Percentiles rank a stretch among this genome's conserved stretches.
Evolutionary conservation across 2,113 vertebrate species (phyloP).

Genomic region (Isichthys henryi): DNA sequence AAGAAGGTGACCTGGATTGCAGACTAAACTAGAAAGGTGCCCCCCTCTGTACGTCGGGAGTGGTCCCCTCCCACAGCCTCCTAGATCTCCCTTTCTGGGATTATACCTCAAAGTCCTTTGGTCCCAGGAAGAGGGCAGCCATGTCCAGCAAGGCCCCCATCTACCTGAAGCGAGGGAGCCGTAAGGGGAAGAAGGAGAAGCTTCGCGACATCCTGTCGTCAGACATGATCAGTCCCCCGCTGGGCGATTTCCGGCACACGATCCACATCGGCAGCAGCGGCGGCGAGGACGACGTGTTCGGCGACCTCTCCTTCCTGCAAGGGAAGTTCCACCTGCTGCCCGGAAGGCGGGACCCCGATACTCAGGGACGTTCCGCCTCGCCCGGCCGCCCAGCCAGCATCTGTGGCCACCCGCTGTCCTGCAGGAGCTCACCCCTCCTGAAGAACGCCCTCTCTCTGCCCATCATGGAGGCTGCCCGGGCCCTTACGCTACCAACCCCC

Average conservation of each 20-base stretch:
- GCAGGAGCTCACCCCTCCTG: slow-evolving; percentile 48
- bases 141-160: slow-evolving; percentile 22
- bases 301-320: slow-evolving; percentile 30
- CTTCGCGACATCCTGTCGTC: slow-evolving; percentile 22
- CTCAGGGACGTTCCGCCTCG: neutral
- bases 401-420: slow-evolving; percentile 32
- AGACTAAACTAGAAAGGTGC: neutral
- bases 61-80: neutral
- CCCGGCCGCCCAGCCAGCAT: slow-evolving; percentile 42
- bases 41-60: neutral
- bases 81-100: neutral
- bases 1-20: neutral
- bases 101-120: too few species aligned
- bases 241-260: slow-evolving; percentile 34
- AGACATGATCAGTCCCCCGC: slow-evolving; percentile 34
- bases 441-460: slow-evolving; percentile 75
- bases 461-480: slow-evolving; percentile 57
- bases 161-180: slow-evolving; percentile 22
- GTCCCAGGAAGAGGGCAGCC: neutral
- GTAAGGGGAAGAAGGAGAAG: slow-evolving; percentile 24
- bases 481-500: slow-evolving; percentile 54
- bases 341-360: slow-evolving; percentile 4
- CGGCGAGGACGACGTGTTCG: slow-evolving; percentile 21
- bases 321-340: slow-evolving; percentile 21
- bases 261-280: slow-evolving; percentile 29